These are phyloP conservation scores for Solenopsis invicta DNA, from an alignment of 1,140 invertebrate genomes.

Conservation along the genomic window DNA sequence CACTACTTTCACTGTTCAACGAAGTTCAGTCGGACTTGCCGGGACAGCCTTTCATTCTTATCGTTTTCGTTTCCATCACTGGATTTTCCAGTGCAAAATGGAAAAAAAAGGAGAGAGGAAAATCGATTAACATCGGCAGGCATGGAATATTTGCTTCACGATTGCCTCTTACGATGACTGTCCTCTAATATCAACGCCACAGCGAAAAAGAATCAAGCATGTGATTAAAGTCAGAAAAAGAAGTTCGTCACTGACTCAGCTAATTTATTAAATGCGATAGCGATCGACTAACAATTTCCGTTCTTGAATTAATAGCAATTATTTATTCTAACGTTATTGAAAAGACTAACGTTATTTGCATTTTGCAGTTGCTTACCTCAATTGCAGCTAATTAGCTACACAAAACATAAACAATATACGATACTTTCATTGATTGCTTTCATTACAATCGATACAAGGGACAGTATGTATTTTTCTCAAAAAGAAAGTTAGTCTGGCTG, in stretches of 20 bases:
- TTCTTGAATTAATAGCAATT: constrained; percentile 15
- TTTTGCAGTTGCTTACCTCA: neutral
- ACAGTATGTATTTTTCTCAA: neutral
- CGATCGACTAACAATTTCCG: neutral
- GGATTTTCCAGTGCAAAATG: constrained; percentile 25
- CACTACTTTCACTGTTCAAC: constrained; percentile 72
- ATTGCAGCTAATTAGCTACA: neutral
- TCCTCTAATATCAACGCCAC: neutral
- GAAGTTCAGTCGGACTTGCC: constrained; percentile 40
- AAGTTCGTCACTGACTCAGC: neutral
- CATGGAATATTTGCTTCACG: neutral
- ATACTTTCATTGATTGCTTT: neutral
- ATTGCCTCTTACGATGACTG: neutral
- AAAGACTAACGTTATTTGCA: constrained; percentile 7
- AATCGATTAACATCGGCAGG: neutral
- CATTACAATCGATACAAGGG: neutral
- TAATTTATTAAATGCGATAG: neutral
- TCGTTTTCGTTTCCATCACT: constrained; percentile 8
- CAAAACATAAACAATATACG: neutral
- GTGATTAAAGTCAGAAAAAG: constrained; percentile 20
- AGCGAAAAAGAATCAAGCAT: neutral
- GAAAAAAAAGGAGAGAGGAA: neutral
- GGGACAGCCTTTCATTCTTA: constrained; percentile 39
- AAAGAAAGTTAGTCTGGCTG: neutral
- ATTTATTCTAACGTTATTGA: neutral